A percentile compares a stretch with the other conserved stretches of the same genome.
Evolutionary conservation across 2,113 vertebrate species (phyloP).

Genomic region (Salvelinus alpinus): DNA sequence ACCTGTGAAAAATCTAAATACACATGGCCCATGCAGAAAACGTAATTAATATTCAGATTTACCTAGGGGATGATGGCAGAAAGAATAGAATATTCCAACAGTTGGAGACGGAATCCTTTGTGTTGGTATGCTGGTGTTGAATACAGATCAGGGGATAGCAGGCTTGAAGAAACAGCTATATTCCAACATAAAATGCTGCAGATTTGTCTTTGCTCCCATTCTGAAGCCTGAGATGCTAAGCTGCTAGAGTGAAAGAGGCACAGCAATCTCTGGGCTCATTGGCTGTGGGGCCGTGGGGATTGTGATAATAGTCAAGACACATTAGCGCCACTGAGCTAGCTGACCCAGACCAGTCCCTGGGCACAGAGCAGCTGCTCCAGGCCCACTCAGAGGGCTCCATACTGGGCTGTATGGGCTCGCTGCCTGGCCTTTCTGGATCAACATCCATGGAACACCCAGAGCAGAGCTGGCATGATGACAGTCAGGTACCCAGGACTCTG

Average conservation of each 20-base stretch:
- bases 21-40: too few relatives aligned
- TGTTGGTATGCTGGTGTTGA: constrained; percentile 31
- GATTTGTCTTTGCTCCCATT: constrained; percentile 45
- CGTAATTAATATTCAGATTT: too few relatives aligned
- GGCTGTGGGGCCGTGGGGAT: constrained; percentile 46
- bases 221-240: constrained; percentile 21
- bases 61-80: too few relatives aligned
- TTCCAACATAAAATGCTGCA: constrained; percentile 26
- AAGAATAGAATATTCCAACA: background rate
- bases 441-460: constrained; percentile 26
- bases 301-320: constrained; percentile 57
- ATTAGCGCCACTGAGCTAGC: constrained; percentile 43
- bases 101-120: background rate
- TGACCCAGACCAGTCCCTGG: constrained; percentile 60
- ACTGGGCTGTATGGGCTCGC: constrained; percentile 36
- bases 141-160: constrained; percentile 26
- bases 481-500: constrained; percentile 40
- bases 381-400: constrained; percentile 46
- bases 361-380: constrained; percentile 47
- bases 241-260: constrained; percentile 47
- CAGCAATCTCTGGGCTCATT: constrained; percentile 54
- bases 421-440: constrained; percentile 37
- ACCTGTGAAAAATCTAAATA: too few relatives aligned
- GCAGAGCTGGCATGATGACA: constrained; percentile 42
- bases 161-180: constrained; percentile 23